A percentile compares a stretch with the other conserved stretches of the same genome.
phyloP scores from a whole-genome alignment of 2,797 vertebrate species.

The Eidolon dupreanum region DNA sequence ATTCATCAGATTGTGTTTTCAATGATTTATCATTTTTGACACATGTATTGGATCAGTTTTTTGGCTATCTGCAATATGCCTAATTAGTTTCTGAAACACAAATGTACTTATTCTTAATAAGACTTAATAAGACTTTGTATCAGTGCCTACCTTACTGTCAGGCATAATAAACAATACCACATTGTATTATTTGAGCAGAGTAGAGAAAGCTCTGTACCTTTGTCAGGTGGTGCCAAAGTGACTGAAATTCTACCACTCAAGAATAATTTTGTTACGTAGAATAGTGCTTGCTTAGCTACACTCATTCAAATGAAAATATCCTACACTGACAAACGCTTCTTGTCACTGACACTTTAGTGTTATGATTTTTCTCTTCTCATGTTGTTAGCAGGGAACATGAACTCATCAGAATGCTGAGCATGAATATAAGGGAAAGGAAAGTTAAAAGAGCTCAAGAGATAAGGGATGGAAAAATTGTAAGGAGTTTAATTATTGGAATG shows the following conservation, averaged over 20 bases:
- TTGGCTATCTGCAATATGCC: background rate
- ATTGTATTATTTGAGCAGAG: background rate
- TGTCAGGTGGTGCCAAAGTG: background rate
- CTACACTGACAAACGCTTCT: background rate
- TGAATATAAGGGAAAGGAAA: background rate
- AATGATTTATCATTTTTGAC: background rate
- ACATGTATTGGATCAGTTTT: background rate
- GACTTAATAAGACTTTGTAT: background rate
- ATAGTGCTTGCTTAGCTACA: background rate
- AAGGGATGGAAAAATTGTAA: background rate
- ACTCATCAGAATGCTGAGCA: background rate
- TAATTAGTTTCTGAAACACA: slow-evolving; percentile 35
- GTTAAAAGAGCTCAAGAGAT: background rate
- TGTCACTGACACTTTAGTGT: background rate
- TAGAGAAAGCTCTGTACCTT: background rate
- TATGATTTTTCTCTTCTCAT: background rate
- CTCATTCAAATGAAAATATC: background rate
- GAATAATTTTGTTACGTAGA: background rate
- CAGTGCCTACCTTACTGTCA: background rate
- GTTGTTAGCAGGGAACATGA: background rate
- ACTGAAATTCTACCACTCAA: background rate
- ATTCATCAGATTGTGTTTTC: background rate
- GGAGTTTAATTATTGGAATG: background rate
- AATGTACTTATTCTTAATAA: slow-evolving; percentile 16
- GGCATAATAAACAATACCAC: background rate